Percentiles rank a stretch among this genome's conserved stretches.
Evolutionary conservation across 2,113 vertebrate genomes (phyloP).

Genomic region (Ceuthmochares aereus): DNA sequence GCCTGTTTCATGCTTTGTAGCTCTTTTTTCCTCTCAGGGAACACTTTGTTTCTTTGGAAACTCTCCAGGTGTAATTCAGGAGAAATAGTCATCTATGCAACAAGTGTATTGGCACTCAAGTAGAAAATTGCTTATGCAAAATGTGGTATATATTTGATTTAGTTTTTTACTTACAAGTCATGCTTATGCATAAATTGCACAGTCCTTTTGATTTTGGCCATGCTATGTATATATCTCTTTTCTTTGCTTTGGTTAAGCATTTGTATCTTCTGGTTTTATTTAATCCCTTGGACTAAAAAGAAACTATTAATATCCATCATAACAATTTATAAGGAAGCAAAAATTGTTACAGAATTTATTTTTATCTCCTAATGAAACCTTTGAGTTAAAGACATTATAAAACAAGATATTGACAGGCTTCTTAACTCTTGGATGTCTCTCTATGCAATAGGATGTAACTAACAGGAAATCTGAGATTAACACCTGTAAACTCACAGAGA

Average conservation of each 20-base stretch:
- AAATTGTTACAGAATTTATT: background rate
- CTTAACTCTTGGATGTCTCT: background rate
- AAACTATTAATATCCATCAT: background rate
- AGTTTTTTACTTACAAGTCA: background rate
- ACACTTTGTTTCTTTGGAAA: background rate
- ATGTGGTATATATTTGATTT: background rate
- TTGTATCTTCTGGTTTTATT: background rate
- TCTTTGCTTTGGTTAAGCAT: background rate
- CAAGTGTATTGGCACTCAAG: background rate
- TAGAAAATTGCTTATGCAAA: background rate
- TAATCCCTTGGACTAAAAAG: background rate
- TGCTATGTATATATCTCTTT: background rate
- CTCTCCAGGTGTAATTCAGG: background rate
- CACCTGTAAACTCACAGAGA: background rate
- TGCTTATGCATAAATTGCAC: background rate
- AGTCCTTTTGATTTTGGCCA: background rate
- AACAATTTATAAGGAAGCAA: background rate
- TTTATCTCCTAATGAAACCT: background rate
- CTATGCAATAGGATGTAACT: background rate
- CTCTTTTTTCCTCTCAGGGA: background rate
- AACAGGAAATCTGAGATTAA: slow-evolving; percentile 21
- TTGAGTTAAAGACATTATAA: background rate
- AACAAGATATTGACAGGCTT: background rate
- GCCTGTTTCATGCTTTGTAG: background rate
- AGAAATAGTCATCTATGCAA: background rate